These are phyloP conservation scores for Pseudopleuronectes americanus DNA, from an alignment of 2,797 vertebrate species.

Conservation along the genomic window DNA sequence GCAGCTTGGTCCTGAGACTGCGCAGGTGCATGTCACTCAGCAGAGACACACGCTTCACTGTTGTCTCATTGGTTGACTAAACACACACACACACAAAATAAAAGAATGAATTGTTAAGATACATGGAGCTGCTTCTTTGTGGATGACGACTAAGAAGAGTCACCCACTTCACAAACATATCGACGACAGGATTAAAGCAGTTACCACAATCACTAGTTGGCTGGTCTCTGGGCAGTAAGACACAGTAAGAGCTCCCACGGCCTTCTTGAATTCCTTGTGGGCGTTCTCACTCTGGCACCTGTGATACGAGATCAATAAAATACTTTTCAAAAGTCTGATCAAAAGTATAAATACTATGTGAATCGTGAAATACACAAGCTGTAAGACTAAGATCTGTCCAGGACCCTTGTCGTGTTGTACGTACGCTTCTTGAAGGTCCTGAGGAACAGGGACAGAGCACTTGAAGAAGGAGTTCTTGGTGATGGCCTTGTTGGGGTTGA, in stretches of 20 bases:
- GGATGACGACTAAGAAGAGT: not conserved
- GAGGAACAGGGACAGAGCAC: conserved; percentile 94
- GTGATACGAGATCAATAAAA: conserved; percentile 6
- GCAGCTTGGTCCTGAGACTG: conserved; percentile 96
- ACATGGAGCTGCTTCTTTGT: not conserved
- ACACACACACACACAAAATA: conserved; percentile 10
- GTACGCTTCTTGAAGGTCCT: conserved; percentile 95
- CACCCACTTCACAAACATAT: not conserved
- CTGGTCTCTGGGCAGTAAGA: conserved; percentile 91
- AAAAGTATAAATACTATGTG: too few species aligned
- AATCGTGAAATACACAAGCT: too few species aligned
- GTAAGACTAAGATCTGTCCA: too few species aligned
- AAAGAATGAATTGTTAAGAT: not conserved
- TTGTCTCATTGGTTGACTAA: conserved; percentile 94
- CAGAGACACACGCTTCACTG: conserved; percentile 94
- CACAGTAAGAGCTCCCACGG: conserved; percentile 93
- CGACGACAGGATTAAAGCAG: conserved; percentile 18
- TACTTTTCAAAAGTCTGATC: not conserved
- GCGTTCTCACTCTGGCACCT: conserved; percentile 95
- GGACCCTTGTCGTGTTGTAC: conserved; percentile 59
- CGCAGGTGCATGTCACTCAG: conserved; percentile 99
- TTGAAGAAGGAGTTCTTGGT: conserved; percentile 95
- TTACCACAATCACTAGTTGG: conserved; percentile 94
- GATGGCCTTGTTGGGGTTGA: conserved; percentile 95
- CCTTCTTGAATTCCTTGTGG: conserved; percentile 99